Base-by-base conservation (phyloP, 2,113 vertebrate species). In the Sebastes schlegelii region DNA sequence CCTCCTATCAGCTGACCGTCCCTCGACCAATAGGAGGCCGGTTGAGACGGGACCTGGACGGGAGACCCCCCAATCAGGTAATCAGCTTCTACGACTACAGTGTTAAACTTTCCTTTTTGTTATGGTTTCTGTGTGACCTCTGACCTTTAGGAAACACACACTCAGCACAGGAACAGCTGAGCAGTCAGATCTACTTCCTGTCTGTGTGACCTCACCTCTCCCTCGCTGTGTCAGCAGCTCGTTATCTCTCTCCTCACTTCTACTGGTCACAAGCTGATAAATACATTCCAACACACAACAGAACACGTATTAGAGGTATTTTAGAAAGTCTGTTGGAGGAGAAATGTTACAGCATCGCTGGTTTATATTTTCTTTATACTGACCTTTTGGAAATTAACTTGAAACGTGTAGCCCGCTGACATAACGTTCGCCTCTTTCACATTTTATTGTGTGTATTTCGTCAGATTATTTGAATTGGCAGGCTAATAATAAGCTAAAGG, bases 1-100 rank as follows among this genome's bases (percentile, higher is more conserved):
- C 96, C 55, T 96, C 97, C 65, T 98, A 98, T 40, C 96, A 99
- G 94, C 95, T 99, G 93, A 95, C 96, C 2, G 85, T 96, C 63
- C 98, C 98, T 82, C 97, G 93, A 74, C 76, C 96, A 86, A 95
- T 96, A 55, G 92, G 91, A 79, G 91, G 82, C 77, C 93, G 96
- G 89, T 95, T 95, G 58, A 94, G 92, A 84, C 95, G 97, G 91
- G 96, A 96, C 52, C 88, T 91, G 11, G 93, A 91, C 3, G 90
- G 87, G 11, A 62, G 87, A 51, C 89, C 79, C 34, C 94, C 89
- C 4, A 4, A 74, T 8, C 93, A 96, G 96, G 97, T 97, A 75
- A 48, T 2, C 43, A 8, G 40, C 1, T 4, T 72, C 4, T 1
- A 10, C 19, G 11, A 1, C n/a, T 17, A 3, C 1, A 17, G 8